Conservation (phyloP, 2,113 vertebrate species). For the Hirundichthys speculiger region DNA sequence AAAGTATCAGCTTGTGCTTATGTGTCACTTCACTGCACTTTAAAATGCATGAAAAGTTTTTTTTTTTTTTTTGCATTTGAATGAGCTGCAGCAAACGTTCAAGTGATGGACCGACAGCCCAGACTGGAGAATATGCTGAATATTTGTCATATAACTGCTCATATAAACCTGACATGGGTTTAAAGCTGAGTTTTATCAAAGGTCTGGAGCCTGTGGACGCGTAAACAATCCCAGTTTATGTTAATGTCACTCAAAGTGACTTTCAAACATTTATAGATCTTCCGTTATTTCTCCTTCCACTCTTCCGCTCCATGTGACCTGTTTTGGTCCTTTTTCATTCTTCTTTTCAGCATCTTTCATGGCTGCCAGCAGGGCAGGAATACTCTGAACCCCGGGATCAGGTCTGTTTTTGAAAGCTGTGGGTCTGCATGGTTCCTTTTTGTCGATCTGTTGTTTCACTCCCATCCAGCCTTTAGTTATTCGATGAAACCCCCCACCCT, state of each 20-base stretch:
- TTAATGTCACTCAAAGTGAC: background rate
- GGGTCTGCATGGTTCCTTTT: background rate
- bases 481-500: too few relatives aligned
- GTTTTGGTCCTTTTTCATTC: background rate
- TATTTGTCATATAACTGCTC: background rate
- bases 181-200: too few relatives aligned
- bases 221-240: background rate
- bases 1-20: too few relatives aligned
- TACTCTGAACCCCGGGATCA: background rate
- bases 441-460: constrained; percentile 3
- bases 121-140: background rate
- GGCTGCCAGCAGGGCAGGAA: background rate
- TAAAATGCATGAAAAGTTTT: background rate
- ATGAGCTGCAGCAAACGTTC: constrained; percentile 4
- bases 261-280: background rate
- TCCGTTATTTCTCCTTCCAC: background rate
- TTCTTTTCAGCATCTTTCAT: constrained; percentile 7
- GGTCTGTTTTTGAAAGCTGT: constrained; percentile 5
- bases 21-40: background rate
- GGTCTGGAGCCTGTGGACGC: background rate
- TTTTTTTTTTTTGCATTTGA: background rate
- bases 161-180: too few relatives aligned
- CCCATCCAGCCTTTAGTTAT: background rate
- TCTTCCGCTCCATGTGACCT: constrained; percentile 12
- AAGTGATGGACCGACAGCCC: background rate